These are phyloP conservation scores for Botia kubotai DNA, from an alignment of 2,797 vertebrate genomes.

Conservation along the genomic window DNA sequence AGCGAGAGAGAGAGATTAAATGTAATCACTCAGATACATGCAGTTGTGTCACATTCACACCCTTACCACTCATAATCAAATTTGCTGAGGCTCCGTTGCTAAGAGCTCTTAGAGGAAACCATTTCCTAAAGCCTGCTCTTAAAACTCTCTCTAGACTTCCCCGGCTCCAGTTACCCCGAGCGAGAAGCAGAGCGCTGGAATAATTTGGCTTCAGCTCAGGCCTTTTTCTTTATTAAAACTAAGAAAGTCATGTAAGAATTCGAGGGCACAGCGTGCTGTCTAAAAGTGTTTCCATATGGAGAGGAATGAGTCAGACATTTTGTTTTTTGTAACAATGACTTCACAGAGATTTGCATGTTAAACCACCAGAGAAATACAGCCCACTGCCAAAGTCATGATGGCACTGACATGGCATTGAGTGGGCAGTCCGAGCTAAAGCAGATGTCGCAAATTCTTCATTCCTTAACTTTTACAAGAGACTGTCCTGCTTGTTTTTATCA, in stretches of 20 bases:
- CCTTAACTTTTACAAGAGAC: constrained; percentile 3
- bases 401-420: constrained; percentile 3
- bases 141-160: constrained; percentile 46
- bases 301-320: constrained; percentile 37
- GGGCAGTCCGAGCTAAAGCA: background rate
- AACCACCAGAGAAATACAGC: constrained; percentile 3
- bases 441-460: constrained; percentile 2
- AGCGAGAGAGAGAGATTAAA: constrained; percentile 40
- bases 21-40: constrained; percentile 52
- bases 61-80: constrained; percentile 49
- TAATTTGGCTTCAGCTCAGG: constrained; percentile 30
- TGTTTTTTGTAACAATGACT: background rate
- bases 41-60: constrained; percentile 47
- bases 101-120: constrained; percentile 42
- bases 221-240: constrained; percentile 33
- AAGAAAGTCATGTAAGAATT: constrained; percentile 35
- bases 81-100: constrained; percentile 53
- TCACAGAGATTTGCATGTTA: background rate
- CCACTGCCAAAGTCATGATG: background rate
- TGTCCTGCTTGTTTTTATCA: background rate
- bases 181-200: constrained; percentile 29
- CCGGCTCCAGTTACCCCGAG: constrained; percentile 35
- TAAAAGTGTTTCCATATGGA: constrained; percentile 38
- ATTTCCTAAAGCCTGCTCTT: constrained; percentile 47
- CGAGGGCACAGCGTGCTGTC: constrained; percentile 20